Percentiles rank a stretch among this genome's conserved stretches.
These are phyloP conservation scores for Phoenoteleia sp. DNA, from an alignment of 2,888 invertebrate species.

Conservation along the genomic window DNA sequence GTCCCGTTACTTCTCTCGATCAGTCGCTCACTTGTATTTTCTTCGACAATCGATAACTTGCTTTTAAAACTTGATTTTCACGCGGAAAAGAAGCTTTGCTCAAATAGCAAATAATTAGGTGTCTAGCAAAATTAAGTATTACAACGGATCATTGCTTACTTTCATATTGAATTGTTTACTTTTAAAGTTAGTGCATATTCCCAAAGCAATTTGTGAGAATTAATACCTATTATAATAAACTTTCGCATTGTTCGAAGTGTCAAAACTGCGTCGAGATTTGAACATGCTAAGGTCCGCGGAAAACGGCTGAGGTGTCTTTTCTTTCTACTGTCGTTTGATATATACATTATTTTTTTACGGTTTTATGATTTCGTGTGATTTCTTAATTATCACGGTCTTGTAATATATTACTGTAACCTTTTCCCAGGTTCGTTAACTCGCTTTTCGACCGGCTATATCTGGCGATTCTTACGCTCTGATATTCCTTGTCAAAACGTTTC, in stretches of 20 bases:
- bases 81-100: constrained; percentile 51
- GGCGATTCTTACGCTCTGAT: not conserved
- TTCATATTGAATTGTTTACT: constrained; percentile 18
- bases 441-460: not conserved
- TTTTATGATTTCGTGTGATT: not conserved
- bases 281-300: not conserved
- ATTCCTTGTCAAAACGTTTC: not conserved
- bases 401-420: constrained; percentile 20
- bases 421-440: constrained; percentile 12
- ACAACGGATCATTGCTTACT: constrained; percentile 5
- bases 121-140: constrained; percentile 46
- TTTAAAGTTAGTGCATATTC: constrained; percentile 25
- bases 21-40: constrained; percentile 4
- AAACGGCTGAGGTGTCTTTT: constrained; percentile 16
- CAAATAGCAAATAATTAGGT: constrained; percentile 58
- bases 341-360: constrained; percentile 19
- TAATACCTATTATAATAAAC: constrained; percentile 1
- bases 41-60: constrained; percentile 26
- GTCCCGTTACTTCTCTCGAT: not conserved
- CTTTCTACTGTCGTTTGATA: constrained; percentile 7
- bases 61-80: constrained; percentile 41
- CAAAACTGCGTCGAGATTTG: too few relatives aligned
- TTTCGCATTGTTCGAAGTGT: constrained; percentile 5
- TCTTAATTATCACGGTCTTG: not conserved
- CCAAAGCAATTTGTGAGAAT: constrained; percentile 51